Base-by-base conservation (phyloP, 2,888 invertebrate species). In the Cephus pulcher region DNA sequence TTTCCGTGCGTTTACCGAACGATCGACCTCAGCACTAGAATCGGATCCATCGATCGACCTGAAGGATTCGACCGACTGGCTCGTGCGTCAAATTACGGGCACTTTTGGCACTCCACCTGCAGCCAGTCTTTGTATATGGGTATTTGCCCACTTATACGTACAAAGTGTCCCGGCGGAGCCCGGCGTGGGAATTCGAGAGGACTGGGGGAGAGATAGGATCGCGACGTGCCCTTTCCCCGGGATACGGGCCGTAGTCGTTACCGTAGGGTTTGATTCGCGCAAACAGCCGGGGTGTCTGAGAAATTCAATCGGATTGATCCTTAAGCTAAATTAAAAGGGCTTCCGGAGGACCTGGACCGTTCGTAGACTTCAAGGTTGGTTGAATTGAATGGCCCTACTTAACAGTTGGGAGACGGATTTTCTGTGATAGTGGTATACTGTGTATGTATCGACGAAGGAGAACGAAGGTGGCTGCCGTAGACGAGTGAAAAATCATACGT, bases 231-330 rank as follows among this genome's bases (percentile, higher is more conserved):
- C 0, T 56, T 56, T 56, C 56, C 6, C 6, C 23, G 4, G 56
- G 40, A 34, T 40, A 15, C 1, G 4, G 40, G 56, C 4, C 40
- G 0, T 4, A 1, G 40, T 15, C 40, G 1, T 23, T 12, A 12
- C 15, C 56, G 56, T 56, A 56, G 9, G 23, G 56, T 56, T 56
- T 23, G 56, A 56, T 23, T 23, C 23, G 56, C 40, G 1, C 23
- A 1, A 56, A 23, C 23, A 6, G 23, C 23, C 23, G 15, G 56
- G 6, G 9, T 23, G 23, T 56, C 56, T 56, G 23, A 23, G 75
- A 76, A 83, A 82, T 87, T 87, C 86, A 87, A 88, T 87, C 86
- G 86, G 87, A 88, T 86, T 83, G 86, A 88, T 84, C 82, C 82
- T 82, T 86, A 83, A 86, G 23, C 23, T 86, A 86, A 88, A 86